phyloP scores from a whole-genome alignment of 1,140 invertebrate species.

The Neuroterus valhalla region DNA sequence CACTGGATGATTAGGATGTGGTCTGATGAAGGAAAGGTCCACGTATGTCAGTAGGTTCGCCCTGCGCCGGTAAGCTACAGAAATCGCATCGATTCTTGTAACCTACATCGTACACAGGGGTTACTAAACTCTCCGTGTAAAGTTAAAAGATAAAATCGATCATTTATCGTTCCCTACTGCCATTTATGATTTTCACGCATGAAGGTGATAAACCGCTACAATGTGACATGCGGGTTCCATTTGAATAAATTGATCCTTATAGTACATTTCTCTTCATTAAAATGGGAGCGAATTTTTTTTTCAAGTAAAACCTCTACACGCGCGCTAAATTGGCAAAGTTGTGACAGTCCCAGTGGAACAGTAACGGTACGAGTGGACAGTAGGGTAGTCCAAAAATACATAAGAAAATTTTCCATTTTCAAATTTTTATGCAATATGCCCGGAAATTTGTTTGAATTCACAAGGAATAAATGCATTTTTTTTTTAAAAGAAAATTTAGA shows the following conservation, averaged over 20 bases:
- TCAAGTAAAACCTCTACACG: too few relatives aligned
- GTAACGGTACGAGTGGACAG: too few relatives aligned
- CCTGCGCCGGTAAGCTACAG: constrained; percentile 17
- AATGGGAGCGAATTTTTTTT: too few relatives aligned
- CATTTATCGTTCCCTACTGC: background rate
- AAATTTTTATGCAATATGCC: too few relatives aligned
- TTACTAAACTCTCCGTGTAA: constrained; percentile 64
- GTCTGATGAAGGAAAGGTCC: background rate
- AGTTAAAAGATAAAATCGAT: background rate
- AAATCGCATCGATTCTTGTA: constrained; percentile 65
- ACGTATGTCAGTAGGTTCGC: constrained; percentile 26
- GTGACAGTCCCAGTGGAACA: too few relatives aligned
- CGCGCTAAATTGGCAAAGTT: too few relatives aligned
- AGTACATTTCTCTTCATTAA: background rate
- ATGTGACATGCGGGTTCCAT: background rate
- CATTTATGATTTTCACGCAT: constrained; percentile 2
- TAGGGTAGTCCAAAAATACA: too few relatives aligned
- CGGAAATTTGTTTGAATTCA: too few relatives aligned
- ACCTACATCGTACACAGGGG: constrained; percentile 58
- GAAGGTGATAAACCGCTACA: background rate
- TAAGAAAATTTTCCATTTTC: too few relatives aligned
- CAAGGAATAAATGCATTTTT: too few relatives aligned
- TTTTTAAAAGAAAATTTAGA: too few relatives aligned
- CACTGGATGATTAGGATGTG: background rate
- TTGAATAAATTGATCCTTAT: background rate